Evolutionary conservation across 2,113 vertebrate species (phyloP).

Genomic region (Tamias sibiricus): DNA sequence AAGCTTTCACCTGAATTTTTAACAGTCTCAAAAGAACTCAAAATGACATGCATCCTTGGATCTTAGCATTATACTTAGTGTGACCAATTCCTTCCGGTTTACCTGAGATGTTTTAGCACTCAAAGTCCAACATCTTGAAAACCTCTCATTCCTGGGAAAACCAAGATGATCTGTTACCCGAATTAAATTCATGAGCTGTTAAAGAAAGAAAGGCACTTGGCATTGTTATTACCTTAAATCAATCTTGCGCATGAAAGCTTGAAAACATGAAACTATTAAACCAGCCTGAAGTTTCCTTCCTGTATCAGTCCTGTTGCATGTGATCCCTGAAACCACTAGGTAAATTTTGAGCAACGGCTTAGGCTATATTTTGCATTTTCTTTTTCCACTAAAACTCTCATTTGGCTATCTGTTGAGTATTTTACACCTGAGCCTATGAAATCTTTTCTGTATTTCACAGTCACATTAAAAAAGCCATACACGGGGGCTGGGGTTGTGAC

Average conservation of each 20-base stretch:
- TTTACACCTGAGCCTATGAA: neutral
- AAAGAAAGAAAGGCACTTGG: neutral
- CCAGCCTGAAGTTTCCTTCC: neutral
- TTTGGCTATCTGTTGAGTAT: neutral
- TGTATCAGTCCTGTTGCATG: neutral
- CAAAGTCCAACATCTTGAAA: neutral
- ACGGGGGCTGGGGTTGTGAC: too few species aligned
- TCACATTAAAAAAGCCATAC: neutral
- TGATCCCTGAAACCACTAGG: neutral
- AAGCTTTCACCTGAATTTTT: neutral
- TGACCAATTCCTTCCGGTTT: neutral
- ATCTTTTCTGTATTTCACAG: neutral
- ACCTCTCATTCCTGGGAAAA: neutral
- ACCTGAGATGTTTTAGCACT: neutral
- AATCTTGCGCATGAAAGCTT: slow-evolving; percentile 4
- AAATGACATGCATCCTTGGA: neutral
- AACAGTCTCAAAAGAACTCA: neutral
- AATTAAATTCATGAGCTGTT: neutral
- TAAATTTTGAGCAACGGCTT: neutral
- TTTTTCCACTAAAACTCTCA: neutral
- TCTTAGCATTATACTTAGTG: neutral
- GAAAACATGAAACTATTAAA: neutral
- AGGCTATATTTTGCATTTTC: neutral
- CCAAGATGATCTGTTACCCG: neutral
- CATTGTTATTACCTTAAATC: neutral